Evolutionary conservation across 64 coral and sea anemone genomes (phyloP).

Genomic region (Montipora cactus): DNA sequence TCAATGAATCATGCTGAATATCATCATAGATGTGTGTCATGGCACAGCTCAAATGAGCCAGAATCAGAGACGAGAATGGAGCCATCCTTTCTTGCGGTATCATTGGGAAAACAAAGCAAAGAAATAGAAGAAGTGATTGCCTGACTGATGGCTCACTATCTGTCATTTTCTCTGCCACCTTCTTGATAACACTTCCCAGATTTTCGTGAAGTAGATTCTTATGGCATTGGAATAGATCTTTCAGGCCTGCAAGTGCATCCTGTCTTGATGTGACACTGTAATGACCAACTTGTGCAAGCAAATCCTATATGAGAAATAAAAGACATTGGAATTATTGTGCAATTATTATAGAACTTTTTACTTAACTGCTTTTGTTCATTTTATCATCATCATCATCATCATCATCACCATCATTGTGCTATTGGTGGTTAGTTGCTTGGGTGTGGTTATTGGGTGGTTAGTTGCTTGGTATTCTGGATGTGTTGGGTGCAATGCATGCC

Average conservation of each 20-base stretch:
- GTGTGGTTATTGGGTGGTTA: no score
- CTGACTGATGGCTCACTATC: conserved; percentile 85
- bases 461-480: no score
- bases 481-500: no score
- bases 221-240: conserved; percentile 80
- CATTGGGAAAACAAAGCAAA: conserved; percentile 69
- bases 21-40: conserved; percentile 96
- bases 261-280: conserved; percentile 81
- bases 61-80: conserved; percentile 80
- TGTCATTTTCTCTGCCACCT: conserved; percentile 71
- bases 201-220: conserved; percentile 70
- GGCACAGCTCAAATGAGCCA: conserved; percentile 90
- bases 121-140: conserved; percentile 79
- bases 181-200: conserved; percentile 66
- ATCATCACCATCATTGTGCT: no score
- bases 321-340: no score
- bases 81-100: conserved; percentile 73
- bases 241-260: conserved; percentile 85
- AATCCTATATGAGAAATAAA: conserved; percentile 54
- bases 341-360: not conserved
- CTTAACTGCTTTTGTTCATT: not conserved
- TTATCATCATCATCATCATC: no score
- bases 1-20: conserved; percentile 86
- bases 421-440: no score
- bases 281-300: conserved; percentile 78